These are phyloP conservation scores for Itoplectis maculator DNA, from an alignment of 2,888 invertebrate species.

Conservation along the genomic window DNA sequence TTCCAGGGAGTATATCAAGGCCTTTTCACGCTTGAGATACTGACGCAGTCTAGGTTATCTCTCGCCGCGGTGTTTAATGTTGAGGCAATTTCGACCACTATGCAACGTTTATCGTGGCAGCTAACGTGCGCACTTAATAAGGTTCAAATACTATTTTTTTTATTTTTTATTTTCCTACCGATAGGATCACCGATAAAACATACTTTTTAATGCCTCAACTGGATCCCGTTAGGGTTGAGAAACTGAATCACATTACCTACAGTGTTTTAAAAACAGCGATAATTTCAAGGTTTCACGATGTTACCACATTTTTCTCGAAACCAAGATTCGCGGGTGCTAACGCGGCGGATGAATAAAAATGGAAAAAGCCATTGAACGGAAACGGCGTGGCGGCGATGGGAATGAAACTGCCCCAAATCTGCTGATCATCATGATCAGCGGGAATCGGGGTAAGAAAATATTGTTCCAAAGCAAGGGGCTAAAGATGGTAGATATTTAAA, in stretches of 20 bases:
- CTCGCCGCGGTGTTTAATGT: conserved; percentile 54
- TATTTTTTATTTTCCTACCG: no score
- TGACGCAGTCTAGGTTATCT: conserved; percentile 79
- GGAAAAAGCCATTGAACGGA: not conserved
- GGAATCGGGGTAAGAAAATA: not conserved
- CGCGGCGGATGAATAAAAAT: conserved; percentile 4
- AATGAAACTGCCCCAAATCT: not conserved
- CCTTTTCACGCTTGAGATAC: conserved; percentile 80
- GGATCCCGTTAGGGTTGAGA: no score
- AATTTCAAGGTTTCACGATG: not conserved
- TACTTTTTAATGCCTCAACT: no score
- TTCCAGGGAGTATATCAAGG: conserved; percentile 74
- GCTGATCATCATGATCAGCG: not conserved
- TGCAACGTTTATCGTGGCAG: not conserved
- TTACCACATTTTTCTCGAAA: not conserved
- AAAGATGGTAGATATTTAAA: not conserved
- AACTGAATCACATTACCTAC: no score
- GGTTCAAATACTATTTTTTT: no score
- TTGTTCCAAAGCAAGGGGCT: not conserved
- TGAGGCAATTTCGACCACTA: conserved; percentile 21
- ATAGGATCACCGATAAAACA: no score
- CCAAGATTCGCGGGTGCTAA: not conserved
- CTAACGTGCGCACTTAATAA: not conserved
- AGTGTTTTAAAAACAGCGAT: no score
- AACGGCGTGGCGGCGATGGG: not conserved